Conservation (phyloP, 2,797 vertebrate genomes). For the Gambelia wislizenii region DNA sequence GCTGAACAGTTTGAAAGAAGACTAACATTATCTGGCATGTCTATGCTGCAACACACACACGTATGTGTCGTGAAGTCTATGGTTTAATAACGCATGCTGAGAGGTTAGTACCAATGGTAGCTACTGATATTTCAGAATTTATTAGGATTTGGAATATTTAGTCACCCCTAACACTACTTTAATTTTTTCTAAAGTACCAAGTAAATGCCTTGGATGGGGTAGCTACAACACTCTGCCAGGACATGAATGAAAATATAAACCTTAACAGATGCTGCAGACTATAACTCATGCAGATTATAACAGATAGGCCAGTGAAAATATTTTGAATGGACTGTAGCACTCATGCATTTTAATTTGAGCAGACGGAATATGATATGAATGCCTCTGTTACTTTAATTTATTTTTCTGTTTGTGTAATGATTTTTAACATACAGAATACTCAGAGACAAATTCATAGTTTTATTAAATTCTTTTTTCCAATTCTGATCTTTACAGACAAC, state of each 20-base stretch:
- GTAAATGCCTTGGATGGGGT: background rate
- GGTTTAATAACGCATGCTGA: background rate
- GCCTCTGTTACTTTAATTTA: background rate
- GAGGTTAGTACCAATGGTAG: background rate
- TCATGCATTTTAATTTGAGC: slow-evolving; percentile 19
- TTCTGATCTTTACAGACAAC: background rate
- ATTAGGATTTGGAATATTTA: background rate
- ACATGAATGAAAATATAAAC: background rate
- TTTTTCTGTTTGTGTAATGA: slow-evolving; percentile 7
- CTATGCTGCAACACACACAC: background rate
- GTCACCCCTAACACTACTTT: background rate
- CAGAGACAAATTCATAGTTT: background rate
- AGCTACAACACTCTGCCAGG: background rate
- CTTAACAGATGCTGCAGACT: background rate
- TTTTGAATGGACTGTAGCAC: slow-evolving; percentile 5
- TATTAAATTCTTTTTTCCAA: background rate
- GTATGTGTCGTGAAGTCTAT: background rate
- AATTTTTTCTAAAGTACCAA: background rate
- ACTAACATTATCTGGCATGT: background rate
- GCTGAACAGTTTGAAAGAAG: background rate
- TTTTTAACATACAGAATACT: background rate
- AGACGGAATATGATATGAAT: slow-evolving; percentile 13
- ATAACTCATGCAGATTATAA: background rate
- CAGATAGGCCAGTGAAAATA: background rate
- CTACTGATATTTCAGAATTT: background rate